Percentiles rank a stretch among this genome's conserved stretches.
These are phyloP conservation scores for Mastigias papua DNA, from an alignment of 30 jellyfish, hydroid and myxozoan genomes.

Conservation along the genomic window DNA sequence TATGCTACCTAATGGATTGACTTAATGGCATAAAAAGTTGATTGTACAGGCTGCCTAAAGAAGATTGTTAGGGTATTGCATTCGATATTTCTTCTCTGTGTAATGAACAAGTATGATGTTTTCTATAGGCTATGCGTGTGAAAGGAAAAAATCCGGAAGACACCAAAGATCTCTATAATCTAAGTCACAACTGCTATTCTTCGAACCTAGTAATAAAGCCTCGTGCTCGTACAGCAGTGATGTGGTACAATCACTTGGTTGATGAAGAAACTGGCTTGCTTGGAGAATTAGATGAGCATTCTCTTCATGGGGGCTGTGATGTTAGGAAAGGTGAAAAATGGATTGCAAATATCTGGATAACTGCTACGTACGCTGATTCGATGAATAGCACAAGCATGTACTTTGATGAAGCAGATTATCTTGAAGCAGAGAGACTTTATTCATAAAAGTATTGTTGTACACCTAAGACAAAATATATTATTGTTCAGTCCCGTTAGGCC, in stretches of 20 bases:
- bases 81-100: no score
- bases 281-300: conserved; percentile 89
- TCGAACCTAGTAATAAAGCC: conserved; percentile 90
- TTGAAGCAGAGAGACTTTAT: conserved; percentile 63
- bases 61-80: no score
- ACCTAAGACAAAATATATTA: no score
- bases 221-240: conserved; percentile 83
- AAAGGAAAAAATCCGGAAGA: conserved; percentile 36
- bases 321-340: conserved; percentile 96
- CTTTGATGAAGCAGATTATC: conserved; percentile 77
- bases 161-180: conserved; percentile 83
- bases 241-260: conserved; percentile 97
- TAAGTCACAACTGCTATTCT: conserved; percentile 84
- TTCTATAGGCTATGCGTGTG: conserved; percentile 37
- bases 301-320: conserved; percentile 99
- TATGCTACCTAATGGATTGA: no score
- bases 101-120: no score
- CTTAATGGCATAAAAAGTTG: no score
- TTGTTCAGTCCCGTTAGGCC: no score
- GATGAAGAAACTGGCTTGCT: conserved; percentile 91
- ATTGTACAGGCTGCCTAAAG: no score
- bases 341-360: conserved; percentile 97
- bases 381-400: conserved; percentile 82
- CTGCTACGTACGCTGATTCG: conserved; percentile 93
- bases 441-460: no score